Base-by-base conservation (phyloP, 2,888 invertebrate species). In the Schizaphis graminum region DNA sequence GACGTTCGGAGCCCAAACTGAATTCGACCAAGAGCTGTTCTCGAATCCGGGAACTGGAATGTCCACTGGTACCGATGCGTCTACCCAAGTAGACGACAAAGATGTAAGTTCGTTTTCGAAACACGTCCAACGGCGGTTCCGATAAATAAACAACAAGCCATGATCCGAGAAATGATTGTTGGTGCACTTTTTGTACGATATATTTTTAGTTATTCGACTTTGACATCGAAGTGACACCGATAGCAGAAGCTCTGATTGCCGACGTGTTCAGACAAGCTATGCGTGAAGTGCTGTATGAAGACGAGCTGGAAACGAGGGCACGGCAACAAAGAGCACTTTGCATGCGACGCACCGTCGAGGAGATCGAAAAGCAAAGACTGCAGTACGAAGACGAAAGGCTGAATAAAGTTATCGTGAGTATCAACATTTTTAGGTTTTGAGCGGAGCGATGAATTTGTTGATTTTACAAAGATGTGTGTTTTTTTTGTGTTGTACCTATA, bases 231-330 rank as follows among this genome's bases (percentile, higher is more conserved):
- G 98, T 99, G 93, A 97, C 98, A 96, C 98, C 99, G 3, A 97
- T 99, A 95, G 96, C 99, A 95, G 98, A 99, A 96, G 97, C 98
- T 91, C 96, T 99, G 95, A 98, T 99, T 88, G 98, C 98, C 92
- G 98, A 98, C 96, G 98, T 98, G 94, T 97, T 98, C 94, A 98
- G 99, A 96, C 98, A 98, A 96, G 97, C 98, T 89, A 96, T 99
- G 95, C 97, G 98, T 28, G 99, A 99, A 96, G 98, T 98, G 77
- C 97, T 98, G 95, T 98, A 99, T 96, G 99, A 99, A 96, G 99
- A 99, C 96, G 99, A 99, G 96, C 96, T 99, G 95, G 97, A 97
- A 10, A 97, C 98, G 53, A 96, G 99, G 95, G 96, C 97, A 94
- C 97, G 97, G 95, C 98, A 98, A 95, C 98, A 98, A 96, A 96